Base-by-base conservation (phyloP, 2,113 vertebrate species). In the Maccullochella peelii region DNA sequence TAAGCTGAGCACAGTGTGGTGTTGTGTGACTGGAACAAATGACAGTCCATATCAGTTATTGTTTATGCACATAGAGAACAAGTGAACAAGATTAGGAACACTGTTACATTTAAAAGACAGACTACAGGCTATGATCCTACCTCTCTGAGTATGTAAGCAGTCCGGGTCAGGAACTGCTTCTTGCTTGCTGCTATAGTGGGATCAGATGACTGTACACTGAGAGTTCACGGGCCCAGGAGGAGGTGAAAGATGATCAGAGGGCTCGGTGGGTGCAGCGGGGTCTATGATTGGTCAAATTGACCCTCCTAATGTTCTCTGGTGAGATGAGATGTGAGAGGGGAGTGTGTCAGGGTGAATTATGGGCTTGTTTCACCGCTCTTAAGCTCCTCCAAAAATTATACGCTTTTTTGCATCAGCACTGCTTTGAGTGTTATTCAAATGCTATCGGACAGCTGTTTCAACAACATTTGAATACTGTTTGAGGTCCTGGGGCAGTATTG, bases 241-340 rank as follows among this genome's bases (percentile, higher is more conserved):
- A 88, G 84, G 67, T 93, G 91, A 90, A 93, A 94, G 91, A 91
- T 75, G 91, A 95, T 92, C 86, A 85, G 80, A 63, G 80, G 89
- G 78, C 91, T 89, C 76, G 52, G 68, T 65, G 83, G 86, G 77
- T 87, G 85, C 89, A 89, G 80, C 82, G n/a, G 42, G 63, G 77
- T 81, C 89, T 90, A 58, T 38, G 74, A 91, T 88, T 93, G 88
- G 88, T 89, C 86, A 83, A 85, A 92, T 84, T 81, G 88, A 90
- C 86, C 91, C 83, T 83, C 79, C 75, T 77, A 83, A 85, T 80
- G 88, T 86, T 91, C 77, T 86, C 65, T 71, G 75, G 55, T 86
- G 77, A 84, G 54, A 73, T 78, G 77, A 85, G 88, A 93, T 85
- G 88, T 86, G 85, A 80, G 82, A 90, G 79, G 70, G 81, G 76